Percentiles rank a stretch among this genome's conserved stretches.
Evolutionary conservation across 1,140 invertebrate species (phyloP).

Genomic region (Euura lappo): DNA sequence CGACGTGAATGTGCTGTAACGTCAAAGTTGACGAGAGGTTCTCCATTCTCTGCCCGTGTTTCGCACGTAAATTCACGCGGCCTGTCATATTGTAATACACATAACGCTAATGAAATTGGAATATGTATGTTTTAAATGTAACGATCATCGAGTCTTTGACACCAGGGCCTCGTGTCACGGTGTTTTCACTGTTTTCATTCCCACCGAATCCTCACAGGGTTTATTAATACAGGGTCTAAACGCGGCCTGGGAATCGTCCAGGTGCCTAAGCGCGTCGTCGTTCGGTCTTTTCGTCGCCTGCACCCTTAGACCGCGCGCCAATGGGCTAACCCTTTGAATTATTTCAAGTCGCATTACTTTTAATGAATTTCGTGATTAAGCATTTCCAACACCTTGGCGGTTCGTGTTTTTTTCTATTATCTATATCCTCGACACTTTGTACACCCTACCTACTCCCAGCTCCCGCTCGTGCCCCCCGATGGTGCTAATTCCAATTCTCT

Average conservation of each 20-base stretch:
- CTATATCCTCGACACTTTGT: neutral
- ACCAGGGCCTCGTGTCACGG: neutral
- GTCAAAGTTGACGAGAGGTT: neutral
- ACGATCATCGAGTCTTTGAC: too few species aligned
- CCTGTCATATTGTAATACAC: neutral
- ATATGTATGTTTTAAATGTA: too few species aligned
- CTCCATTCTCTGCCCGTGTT: too few species aligned
- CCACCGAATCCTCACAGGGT: constrained; percentile 9
- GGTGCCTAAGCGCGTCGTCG: constrained; percentile 31
- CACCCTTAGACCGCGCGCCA: constrained; percentile 15
- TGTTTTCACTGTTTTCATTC: neutral
- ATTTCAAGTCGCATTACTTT: constrained; percentile 25
- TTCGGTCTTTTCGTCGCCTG: neutral
- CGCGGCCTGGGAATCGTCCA: constrained; percentile 43
- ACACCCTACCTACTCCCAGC: neutral
- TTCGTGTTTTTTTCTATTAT: neutral
- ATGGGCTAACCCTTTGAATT: constrained; percentile 19
- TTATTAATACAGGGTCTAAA: constrained; percentile 41
- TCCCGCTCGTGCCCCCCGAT: neutral
- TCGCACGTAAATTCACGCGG: too few species aligned
- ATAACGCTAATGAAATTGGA: too few species aligned
- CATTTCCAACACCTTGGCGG: constrained; percentile 33
- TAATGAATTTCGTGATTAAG: constrained; percentile 53
- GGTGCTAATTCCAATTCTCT: neutral
- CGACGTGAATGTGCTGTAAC: neutral